Evolutionary conservation across 2,888 invertebrate species (phyloP).

Genomic region (Drosophila rubida): DNA sequence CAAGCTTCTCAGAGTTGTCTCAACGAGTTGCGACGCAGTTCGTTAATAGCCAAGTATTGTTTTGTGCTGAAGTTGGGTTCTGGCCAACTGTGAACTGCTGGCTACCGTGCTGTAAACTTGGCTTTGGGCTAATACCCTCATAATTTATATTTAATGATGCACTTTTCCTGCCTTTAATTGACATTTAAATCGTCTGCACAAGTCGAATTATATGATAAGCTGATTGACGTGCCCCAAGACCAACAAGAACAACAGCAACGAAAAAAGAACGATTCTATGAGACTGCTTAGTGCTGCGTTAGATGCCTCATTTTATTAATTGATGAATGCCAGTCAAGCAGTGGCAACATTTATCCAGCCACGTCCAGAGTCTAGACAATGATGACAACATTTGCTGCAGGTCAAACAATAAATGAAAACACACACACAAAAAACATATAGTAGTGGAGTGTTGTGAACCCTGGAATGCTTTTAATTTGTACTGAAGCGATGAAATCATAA

Average conservation of each 20-base stretch:
- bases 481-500: conserved; percentile 71
- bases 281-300: conserved; percentile 27
- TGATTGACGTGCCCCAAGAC: conserved; percentile 70
- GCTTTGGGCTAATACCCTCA: conserved; percentile 57
- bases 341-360: conserved; percentile 18
- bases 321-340: conserved; percentile 48
- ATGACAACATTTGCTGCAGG: conserved; percentile 78
- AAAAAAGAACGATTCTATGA: conserved; percentile 25
- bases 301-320: conserved; percentile 66
- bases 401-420: conserved; percentile 44
- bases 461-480: conserved; percentile 73
- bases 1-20: background rate
- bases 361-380: conserved; percentile 45
- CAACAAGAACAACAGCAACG: too few relatives aligned
- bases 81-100: conserved; percentile 33
- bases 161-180: conserved; percentile 62
- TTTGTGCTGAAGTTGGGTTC: conserved; percentile 2
- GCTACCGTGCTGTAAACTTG: conserved; percentile 61
- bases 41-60: background rate
- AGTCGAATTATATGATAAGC: conserved; percentile 64
- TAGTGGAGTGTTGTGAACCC: conserved; percentile 8
- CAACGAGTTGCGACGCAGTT: background rate
- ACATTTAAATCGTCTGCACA: conserved; percentile 75
- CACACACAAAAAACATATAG: conserved; percentile 4
- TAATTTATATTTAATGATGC: conserved; percentile 78